Conservation (phyloP, 2,113 vertebrate genomes). For the Nanger granti region DNA sequence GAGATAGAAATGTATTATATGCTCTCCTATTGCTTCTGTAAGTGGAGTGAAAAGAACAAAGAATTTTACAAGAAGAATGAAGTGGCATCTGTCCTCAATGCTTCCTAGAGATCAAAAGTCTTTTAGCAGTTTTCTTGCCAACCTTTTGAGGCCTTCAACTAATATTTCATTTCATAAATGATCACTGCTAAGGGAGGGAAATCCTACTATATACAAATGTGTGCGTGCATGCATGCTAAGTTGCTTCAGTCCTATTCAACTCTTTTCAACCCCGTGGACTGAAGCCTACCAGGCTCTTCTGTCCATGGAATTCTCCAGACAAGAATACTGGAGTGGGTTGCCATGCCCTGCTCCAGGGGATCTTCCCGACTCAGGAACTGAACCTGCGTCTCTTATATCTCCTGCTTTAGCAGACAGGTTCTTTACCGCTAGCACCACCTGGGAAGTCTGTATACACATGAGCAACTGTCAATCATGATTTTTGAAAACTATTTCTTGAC, state of each 20-base stretch:
- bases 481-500: not conserved
- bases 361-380: not conserved
- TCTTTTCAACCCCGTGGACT: not conserved
- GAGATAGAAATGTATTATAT: not conserved
- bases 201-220: not conserved
- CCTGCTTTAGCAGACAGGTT: not conserved
- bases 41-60: conserved; percentile 55
- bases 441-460: not conserved
- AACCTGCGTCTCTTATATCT: not conserved
- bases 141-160: conserved; percentile 26
- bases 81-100: conserved; percentile 39
- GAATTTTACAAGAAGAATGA: conserved; percentile 46
- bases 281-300: not conserved
- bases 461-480: not conserved
- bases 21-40: not conserved
- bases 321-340: not conserved
- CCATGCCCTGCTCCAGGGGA: not conserved
- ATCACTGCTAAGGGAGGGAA: not conserved
- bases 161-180: conserved; percentile 38
- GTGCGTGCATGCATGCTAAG: not conserved
- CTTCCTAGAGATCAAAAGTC: conserved; percentile 59
- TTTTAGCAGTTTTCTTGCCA: conserved; percentile 51
- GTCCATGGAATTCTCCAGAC: not conserved
- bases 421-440: not conserved
- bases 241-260: not conserved